phyloP scores from a whole-genome alignment of 2,113 vertebrate genomes.

The Talpa occidentalis region DNA sequence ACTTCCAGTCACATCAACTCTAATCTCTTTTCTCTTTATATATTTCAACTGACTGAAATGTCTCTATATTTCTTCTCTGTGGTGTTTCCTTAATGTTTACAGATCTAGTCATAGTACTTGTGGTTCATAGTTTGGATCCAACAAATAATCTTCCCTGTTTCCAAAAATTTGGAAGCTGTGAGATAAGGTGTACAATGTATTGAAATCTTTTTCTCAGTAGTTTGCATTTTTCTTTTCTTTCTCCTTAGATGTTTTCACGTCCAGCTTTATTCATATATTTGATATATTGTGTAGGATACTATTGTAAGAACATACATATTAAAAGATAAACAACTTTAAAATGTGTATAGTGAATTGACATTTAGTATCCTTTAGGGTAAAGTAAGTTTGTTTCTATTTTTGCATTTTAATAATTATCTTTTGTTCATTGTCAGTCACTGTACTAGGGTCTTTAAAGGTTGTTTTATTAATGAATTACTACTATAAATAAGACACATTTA shows the following conservation, averaged over 20 bases:
- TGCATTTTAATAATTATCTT: constrained; percentile 29
- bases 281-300: not conserved
- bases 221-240: not conserved
- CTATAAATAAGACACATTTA: not conserved
- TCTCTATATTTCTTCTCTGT: not conserved
- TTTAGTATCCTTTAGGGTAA: not conserved
- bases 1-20: not conserved
- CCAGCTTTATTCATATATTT: not conserved
- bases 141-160: not conserved
- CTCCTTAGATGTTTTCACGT: not conserved
- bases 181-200: not conserved
- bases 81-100: not conserved
- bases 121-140: not conserved
- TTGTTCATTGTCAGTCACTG: not conserved
- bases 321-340: not conserved
- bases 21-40: not conserved
- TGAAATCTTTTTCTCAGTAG: not conserved
- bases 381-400: constrained; percentile 3
- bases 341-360: not conserved
- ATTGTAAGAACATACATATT: not conserved
- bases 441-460: not conserved
- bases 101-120: not conserved
- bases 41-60: not conserved
- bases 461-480: not conserved
- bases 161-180: not conserved